phyloP scores from a whole-genome alignment of 2,888 invertebrate species.

The Thymelicus acteon region DNA sequence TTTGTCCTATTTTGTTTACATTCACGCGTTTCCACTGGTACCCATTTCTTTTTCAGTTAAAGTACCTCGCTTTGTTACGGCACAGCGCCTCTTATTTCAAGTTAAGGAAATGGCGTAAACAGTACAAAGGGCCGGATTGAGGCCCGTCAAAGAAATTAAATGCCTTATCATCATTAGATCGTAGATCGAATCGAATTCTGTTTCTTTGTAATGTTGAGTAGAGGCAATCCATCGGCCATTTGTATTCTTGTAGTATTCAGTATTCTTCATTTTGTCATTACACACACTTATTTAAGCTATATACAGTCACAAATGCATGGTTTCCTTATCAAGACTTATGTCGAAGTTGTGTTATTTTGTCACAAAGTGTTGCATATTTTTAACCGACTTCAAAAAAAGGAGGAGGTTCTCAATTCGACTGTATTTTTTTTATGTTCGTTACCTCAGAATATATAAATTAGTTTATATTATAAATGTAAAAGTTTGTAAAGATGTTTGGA shows the following conservation, averaged over 20 bases:
- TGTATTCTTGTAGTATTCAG: not conserved
- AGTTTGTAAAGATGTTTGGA: too few species aligned
- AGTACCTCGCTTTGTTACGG: constrained; percentile 28
- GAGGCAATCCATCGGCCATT: not conserved
- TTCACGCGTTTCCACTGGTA: constrained; percentile 13
- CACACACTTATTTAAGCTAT: too few species aligned
- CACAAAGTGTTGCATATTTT: too few species aligned
- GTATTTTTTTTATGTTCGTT: too few species aligned
- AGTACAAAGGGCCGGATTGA: constrained; percentile 26
- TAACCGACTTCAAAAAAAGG: too few species aligned
- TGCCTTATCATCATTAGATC: constrained; percentile 21
- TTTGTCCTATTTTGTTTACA: constrained; percentile 29
- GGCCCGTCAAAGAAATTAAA: constrained; percentile 27
- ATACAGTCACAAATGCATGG: too few species aligned
- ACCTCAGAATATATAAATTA: too few species aligned
- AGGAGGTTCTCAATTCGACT: too few species aligned
- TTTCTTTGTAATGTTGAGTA: not conserved
- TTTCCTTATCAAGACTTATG: too few species aligned
- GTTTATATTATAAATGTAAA: too few species aligned
- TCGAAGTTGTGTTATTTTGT: too few species aligned
- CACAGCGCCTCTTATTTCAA: constrained; percentile 24
- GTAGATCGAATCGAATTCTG: constrained; percentile 6
- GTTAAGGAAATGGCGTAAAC: constrained; percentile 33
- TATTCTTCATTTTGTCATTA: not conserved
- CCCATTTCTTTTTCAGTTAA: constrained; percentile 27